These are phyloP conservation scores for Euphysa ruthae DNA, from an alignment of 30 jellyfish, hydroid and myxozoan genomes.

Conservation along the genomic window DNA sequence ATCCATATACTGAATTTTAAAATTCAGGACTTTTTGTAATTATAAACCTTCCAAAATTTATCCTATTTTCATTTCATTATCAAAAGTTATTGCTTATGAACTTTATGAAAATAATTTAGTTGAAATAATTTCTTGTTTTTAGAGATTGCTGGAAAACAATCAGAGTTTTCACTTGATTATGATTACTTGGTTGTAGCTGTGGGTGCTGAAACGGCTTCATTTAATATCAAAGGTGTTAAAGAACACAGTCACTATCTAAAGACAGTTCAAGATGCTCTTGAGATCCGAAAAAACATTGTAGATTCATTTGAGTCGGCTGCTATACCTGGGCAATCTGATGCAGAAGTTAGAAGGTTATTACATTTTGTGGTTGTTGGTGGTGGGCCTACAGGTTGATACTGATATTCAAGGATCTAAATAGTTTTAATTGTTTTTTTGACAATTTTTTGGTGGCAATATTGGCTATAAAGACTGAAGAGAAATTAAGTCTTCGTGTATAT, in stretches of 20 bases:
- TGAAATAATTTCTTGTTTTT: neutral
- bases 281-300: conserved; percentile 56
- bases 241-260: conserved; percentile 63
- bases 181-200: conserved; percentile 57
- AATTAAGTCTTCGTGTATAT: no score
- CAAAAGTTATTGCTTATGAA: no score
- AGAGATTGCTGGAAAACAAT: conserved; percentile 32
- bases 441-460: neutral
- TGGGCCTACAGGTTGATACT: conserved; percentile 76
- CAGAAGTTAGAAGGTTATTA: conserved; percentile 57
- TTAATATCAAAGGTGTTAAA: conserved; percentile 37
- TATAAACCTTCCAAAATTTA: no score
- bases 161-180: conserved; percentile 14
- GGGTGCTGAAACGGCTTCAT: conserved; percentile 88
- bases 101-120: no score
- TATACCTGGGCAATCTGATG: conserved; percentile 71
- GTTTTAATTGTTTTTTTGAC: neutral
- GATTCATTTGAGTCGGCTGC: conserved; percentile 87
- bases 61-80: no score
- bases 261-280: conserved; percentile 60
- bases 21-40: no score
- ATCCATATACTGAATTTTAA: no score
- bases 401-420: no score
- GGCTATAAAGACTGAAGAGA: no score
- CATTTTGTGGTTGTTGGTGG: conserved; percentile 96